Conservation (phyloP, 2,113 vertebrate genomes). For the Corythaixoides concolor region DNA sequence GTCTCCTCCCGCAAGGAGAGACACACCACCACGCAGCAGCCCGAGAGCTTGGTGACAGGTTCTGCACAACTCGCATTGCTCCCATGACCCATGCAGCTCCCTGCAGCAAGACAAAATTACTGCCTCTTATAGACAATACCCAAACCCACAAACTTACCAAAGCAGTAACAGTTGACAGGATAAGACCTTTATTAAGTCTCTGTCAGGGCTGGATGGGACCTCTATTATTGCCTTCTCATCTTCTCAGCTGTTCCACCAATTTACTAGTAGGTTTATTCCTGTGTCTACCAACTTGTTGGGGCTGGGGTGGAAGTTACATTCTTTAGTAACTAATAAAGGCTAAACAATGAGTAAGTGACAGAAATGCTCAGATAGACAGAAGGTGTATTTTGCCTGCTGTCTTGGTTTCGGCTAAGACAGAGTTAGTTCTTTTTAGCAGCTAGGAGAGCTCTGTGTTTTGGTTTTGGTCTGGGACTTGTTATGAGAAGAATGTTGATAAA, state of each 20-base stretch:
- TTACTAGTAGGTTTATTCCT: not conserved
- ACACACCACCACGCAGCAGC: not conserved
- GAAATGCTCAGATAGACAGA: not conserved
- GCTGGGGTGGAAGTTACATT: not conserved
- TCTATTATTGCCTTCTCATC: not conserved
- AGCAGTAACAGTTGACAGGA: not conserved
- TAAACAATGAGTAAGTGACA: not conserved
- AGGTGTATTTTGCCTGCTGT: not conserved
- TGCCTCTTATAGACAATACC: not conserved
- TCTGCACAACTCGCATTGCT: not conserved
- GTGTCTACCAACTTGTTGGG: not conserved
- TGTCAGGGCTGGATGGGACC: not conserved
- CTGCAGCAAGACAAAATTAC: not conserved
- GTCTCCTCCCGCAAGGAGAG: not conserved
- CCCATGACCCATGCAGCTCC: not conserved
- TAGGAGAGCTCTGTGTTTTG: no score
- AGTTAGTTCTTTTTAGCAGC: no score
- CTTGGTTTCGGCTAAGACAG: no score
- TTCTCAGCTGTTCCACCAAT: not conserved
- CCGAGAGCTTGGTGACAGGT: not conserved
- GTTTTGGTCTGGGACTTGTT: no score
- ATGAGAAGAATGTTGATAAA: no score
- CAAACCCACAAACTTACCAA: not conserved
- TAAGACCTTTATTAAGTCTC: not conserved
- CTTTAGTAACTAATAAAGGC: not conserved